phyloP scores from a whole-genome alignment of 1,140 invertebrate genomes.

The Cotesia glomerata region DNA sequence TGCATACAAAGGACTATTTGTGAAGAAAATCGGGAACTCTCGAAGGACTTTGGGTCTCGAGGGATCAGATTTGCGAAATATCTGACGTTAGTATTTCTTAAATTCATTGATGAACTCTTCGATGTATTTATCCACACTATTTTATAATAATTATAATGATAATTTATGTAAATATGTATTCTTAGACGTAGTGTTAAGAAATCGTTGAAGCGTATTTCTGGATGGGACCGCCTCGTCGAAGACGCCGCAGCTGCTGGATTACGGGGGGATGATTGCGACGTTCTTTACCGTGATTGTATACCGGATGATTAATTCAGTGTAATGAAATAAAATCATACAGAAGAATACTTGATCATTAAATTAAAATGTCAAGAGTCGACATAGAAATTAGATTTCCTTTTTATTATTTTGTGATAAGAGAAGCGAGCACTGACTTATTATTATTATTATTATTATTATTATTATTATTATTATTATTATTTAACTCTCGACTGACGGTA shows the following conservation, averaged over 20 bases:
- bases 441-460: too few relatives aligned
- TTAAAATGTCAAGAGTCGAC: too few relatives aligned
- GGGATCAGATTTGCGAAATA: constrained; percentile 52
- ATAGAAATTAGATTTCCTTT: too few relatives aligned
- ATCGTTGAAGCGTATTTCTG: constrained; percentile 43
- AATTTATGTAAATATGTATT: background rate
- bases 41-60: constrained; percentile 46
- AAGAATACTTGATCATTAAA: background rate
- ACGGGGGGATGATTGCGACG: constrained; percentile 51
- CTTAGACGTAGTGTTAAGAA: constrained; percentile 42
- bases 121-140: too few relatives aligned
- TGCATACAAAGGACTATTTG: constrained; percentile 57
- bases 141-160: too few relatives aligned
- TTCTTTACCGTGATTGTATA: constrained; percentile 53
- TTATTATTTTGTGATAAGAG: too few relatives aligned
- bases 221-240: constrained; percentile 51
- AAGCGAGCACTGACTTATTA: too few relatives aligned
- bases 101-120: background rate
- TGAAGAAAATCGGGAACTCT: constrained; percentile 51
- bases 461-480: too few relatives aligned
- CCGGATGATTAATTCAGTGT: background rate
- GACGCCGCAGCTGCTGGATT: constrained; percentile 54
- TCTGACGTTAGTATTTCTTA: constrained; percentile 53
- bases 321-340: background rate
- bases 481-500: too few relatives aligned